Percentiles rank a stretch among this genome's conserved stretches.
These are phyloP conservation scores for Acyrthosiphon pisum DNA, from an alignment of 1,140 invertebrate species.

Conservation along the genomic window DNA sequence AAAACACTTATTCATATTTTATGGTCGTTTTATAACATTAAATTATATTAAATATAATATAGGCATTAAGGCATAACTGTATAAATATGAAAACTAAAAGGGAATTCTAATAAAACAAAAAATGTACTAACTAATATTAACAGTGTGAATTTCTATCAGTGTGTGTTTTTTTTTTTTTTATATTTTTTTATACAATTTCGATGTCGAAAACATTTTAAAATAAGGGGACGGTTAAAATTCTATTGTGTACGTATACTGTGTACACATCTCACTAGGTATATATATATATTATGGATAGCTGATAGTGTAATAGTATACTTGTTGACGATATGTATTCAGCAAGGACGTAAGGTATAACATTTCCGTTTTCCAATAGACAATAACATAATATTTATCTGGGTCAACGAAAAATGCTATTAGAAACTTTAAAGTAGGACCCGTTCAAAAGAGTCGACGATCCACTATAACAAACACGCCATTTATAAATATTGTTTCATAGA, in stretches of 20 bases:
- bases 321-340: not conserved
- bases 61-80: too few relatives aligned
- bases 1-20: not conserved
- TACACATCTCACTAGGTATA: not conserved
- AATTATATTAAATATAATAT: not conserved
- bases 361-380: not conserved
- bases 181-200: not conserved
- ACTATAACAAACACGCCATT: not conserved
- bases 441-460: not conserved
- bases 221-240: not conserved
- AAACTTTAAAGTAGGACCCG: not conserved
- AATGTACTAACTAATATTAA: not conserved
- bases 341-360: not conserved
- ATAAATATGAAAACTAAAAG: not conserved
- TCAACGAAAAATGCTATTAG: not conserved
- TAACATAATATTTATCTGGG: not conserved
- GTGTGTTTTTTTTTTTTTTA: not conserved
- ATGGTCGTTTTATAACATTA: not conserved
- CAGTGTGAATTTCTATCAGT: not conserved
- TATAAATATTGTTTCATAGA: not conserved
- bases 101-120: not conserved
- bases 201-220: not conserved
- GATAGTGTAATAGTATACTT: constrained; percentile 8
- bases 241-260: not conserved
- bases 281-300: not conserved